Percentiles rank a stretch among this genome's conserved stretches.
phyloP scores from a whole-genome alignment of 2,113 vertebrate species.

The Eubucco bourcierii region DNA sequence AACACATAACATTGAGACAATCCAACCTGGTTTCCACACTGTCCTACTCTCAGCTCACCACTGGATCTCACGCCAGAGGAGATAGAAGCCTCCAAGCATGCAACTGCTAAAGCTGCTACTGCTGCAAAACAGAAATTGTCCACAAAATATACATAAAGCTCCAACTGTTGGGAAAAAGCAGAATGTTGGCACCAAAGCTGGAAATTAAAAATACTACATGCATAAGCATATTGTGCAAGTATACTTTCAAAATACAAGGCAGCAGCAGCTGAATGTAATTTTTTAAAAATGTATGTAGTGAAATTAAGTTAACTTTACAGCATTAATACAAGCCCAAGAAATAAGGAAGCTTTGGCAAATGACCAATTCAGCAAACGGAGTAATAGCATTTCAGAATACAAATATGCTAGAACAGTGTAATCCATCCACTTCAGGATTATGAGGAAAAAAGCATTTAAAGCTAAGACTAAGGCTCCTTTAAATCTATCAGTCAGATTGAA shows the following conservation, averaged over 20 bases:
- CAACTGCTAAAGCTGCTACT: constrained; percentile 38
- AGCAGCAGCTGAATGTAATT: neutral
- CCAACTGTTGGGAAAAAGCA: neutral
- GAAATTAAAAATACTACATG: neutral
- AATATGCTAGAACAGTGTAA: neutral
- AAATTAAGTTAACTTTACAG: neutral
- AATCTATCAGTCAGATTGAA: neutral
- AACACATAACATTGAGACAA: neutral
- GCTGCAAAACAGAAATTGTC: constrained; percentile 10
- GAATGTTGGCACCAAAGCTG: neutral
- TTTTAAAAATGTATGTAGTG: neutral
- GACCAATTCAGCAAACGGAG: neutral
- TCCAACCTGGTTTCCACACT: neutral
- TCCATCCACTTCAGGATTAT: neutral
- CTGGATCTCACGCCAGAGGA: neutral
- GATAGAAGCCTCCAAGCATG: fast-evolving
- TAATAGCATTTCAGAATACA: neutral
- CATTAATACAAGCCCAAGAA: neutral
- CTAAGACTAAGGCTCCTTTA: neutral
- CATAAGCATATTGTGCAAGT: neutral
- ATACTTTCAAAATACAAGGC: neutral
- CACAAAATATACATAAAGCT: constrained; percentile 2
- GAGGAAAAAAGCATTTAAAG: neutral
- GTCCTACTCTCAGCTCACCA: neutral
- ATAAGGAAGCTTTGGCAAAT: neutral